phyloP scores from a whole-genome alignment of 2,888 invertebrate species.

The Isotomurus palustris region DNA sequence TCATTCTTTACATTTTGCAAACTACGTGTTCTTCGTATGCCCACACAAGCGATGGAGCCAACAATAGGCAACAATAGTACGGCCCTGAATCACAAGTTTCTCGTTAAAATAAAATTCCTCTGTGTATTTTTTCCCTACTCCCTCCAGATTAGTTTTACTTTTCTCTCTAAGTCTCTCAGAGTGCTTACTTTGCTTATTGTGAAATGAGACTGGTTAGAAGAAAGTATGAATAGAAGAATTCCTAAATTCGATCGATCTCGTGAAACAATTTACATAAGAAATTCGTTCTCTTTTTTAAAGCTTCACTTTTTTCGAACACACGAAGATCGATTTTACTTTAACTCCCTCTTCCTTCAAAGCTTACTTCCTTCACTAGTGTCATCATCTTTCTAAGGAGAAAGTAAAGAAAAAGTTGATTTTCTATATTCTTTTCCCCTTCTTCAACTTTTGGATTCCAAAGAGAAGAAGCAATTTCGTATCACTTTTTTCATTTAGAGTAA shows the following conservation, averaged over 20 bases:
- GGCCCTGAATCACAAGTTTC: too few species aligned
- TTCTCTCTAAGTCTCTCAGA: too few species aligned
- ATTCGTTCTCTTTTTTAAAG: slow-evolving; percentile 42
- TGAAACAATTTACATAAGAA: slow-evolving; percentile 46
- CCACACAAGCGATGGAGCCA: too few species aligned
- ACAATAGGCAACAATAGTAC: too few species aligned
- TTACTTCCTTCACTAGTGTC: background rate
- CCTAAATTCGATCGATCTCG: slow-evolving; percentile 44
- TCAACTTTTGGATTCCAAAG: slow-evolving; percentile 24
- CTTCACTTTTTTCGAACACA: slow-evolving; percentile 34
- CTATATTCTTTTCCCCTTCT: slow-evolving; percentile 17
- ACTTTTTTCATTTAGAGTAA: too few species aligned
- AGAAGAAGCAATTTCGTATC: slow-evolving; percentile 6
- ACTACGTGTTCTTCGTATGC: too few species aligned
- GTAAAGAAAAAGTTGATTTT: slow-evolving; percentile 11
- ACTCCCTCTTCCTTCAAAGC: background rate
- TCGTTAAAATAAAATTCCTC: too few species aligned
- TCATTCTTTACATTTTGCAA: too few species aligned
- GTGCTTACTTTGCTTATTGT: background rate
- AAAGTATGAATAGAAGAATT: slow-evolving; percentile 32
- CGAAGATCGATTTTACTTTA: slow-evolving; percentile 34
- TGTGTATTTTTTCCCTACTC: slow-evolving; percentile 1
- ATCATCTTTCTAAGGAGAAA: background rate
- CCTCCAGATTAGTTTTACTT: slow-evolving; percentile 1
- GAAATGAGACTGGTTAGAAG: slow-evolving; percentile 3